Evolutionary conservation across 2,113 vertebrate species (phyloP), one percentile per base, ranked within the genome.

Genomic region (Leptocoma aspasia): DNA sequence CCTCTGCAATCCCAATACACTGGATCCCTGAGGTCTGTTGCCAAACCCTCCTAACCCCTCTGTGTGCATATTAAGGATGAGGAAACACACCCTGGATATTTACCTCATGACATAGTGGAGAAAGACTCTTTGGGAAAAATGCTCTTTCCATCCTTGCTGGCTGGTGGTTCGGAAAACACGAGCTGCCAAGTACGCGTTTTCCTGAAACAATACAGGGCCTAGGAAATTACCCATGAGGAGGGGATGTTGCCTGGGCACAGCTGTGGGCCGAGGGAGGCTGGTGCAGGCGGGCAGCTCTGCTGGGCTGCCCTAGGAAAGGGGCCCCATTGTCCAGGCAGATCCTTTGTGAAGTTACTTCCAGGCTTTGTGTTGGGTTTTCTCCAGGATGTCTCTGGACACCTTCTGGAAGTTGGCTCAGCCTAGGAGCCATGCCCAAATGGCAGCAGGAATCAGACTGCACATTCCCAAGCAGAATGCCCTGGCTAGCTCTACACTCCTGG

Each of bases 81-180:
- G 78, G 87, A 95, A 94, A 85, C 71, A 80, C 59, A 28, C 91
- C 82, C 94, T 92, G 86, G 47, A 90, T 94, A 71, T 92, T 94
- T 93, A 52, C 61, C 33, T 75, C n/a, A 75, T 95, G 89, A 94
- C 83, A 37, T 45, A 93, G 47, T 59, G 66, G 44, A 83, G 89
- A 94, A 92, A 89, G 53, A 28, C 18, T 86, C 37, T 50, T 42
- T 30, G 33, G 66, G 45, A 83, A 82, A 88, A 65, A 37, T 0
- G 11, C 7, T 86, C 12, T 94, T 95, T 94, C 78, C 84, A 76
- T 45, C 45, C 45, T 82, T 64, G 37, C 52, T 91, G 80, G 69
- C 65, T 61, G 44, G 49, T 39, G 28, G 35, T 47, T 53, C 0
- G n/a, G 93, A 92, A 96, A 84, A 71, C 5, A 47, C 57, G 39